Base-by-base conservation (phyloP, 2,797 vertebrate genomes). In the Brachyrhaphis roseni region DNA sequence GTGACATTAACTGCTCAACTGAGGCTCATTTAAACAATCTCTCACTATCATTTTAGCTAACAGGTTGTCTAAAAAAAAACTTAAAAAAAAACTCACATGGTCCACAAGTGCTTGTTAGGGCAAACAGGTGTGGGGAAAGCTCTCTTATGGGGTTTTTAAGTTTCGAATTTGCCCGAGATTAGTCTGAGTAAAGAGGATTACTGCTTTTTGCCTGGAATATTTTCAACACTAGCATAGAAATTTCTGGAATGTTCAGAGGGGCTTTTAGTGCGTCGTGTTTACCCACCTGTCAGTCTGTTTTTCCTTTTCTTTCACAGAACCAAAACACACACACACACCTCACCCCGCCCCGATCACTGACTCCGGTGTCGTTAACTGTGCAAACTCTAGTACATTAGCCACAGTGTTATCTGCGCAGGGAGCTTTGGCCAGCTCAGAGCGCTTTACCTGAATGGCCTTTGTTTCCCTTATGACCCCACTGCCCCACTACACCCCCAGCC, bases 371-470 rank as follows among this genome's bases (percentile, higher is more conserved):
- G 49, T 73, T 81, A 78, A 89, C 91, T 92, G 88, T 91, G 92
- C 86, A 88, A 93, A 92, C 82, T 89, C 81, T 34, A 77, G 86
- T 91, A 90, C 93, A 92, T 95, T 91, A 93, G 91, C 84, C 87
- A 78, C 78, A n/a, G 84, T 85, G 86, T 94, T 94, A 93, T 95
- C 94, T 90, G 83, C 76, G 43, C 78, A 79, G 91, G 93, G 93
- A 94, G 93, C 86, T 90, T 51, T 89, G 88, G 84, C 79, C 80
- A 12, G 88, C 87, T 90, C 85, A 80, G 87, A 91, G 91, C 79
- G 45, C 47, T 90, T 92, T 93, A 95, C 95, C 95, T 96, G 94
- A 96, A 95, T 94, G 90, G 89, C 88, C 94, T 95, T 96, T 96
- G 95, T 96, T 93, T 73, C 72, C 39, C 51, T 51, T 28, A 70